phyloP scores from a whole-genome alignment of 2,113 vertebrate genomes.

The Pithys albifrons region DNA sequence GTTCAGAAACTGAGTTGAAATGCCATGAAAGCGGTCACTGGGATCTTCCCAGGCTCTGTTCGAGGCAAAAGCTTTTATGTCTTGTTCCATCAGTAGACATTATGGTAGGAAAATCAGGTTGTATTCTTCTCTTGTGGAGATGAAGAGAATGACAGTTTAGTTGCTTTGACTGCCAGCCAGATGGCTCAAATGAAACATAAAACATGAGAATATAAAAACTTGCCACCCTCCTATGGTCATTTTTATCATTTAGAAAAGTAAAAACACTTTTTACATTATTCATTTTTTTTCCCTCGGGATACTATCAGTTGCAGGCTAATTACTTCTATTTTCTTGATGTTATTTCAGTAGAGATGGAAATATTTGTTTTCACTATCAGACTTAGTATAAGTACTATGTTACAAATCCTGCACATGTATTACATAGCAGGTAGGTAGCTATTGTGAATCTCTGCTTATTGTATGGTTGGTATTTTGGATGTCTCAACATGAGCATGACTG shows the following conservation, averaged over 20 bases:
- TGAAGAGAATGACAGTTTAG: background rate
- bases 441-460: background rate
- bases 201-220: background rate
- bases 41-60: constrained; percentile 13
- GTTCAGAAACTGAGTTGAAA: background rate
- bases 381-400: background rate
- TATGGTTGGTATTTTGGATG: background rate
- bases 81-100: constrained; percentile 4
- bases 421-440: background rate
- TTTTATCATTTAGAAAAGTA: background rate
- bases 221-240: background rate
- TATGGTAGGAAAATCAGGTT: constrained; percentile 12
- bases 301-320: background rate
- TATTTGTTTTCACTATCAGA: background rate
- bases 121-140: background rate
- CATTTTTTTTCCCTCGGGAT: background rate
- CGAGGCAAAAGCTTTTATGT: constrained; percentile 28
- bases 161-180: background rate
- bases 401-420: background rate
- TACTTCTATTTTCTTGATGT: background rate
- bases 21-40: background rate
- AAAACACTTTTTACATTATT: background rate
- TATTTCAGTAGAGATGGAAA: background rate
- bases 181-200: background rate
- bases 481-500: background rate